These are phyloP conservation scores for Stigmatopora argus DNA, from an alignment of 2,113 vertebrate genomes.

Conservation along the genomic window DNA sequence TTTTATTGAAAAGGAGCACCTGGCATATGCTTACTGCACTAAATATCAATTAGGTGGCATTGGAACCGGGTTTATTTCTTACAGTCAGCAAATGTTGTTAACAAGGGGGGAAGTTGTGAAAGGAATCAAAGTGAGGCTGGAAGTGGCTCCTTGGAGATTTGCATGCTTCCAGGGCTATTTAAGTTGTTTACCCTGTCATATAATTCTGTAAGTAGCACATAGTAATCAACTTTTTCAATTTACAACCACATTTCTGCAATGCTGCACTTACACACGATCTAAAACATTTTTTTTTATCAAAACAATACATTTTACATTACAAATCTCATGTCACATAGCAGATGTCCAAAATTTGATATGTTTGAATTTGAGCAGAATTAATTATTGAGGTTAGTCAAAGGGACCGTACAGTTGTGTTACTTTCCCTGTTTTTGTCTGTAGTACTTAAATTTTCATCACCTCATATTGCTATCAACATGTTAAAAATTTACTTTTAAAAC, in stretches of 20 bases:
- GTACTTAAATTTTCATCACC: background rate
- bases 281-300: no score
- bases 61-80: slow-evolving; percentile 42
- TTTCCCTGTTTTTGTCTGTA: background rate
- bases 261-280: background rate
- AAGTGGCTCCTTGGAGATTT: slow-evolving; percentile 27
- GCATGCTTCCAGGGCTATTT: slow-evolving; percentile 25
- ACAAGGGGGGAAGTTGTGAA: slow-evolving; percentile 18
- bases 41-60: slow-evolving; percentile 38
- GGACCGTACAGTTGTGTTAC: background rate
- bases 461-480: background rate
- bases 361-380: background rate
- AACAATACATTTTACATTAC: no score
- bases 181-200: slow-evolving; percentile 27
- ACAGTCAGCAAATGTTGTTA: slow-evolving; percentile 54
- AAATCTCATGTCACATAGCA: background rate
- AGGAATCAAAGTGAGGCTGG: slow-evolving; percentile 1
- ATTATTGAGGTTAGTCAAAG: background rate
- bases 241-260: background rate
- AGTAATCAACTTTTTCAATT: background rate
- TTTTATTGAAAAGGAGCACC: background rate
- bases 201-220: background rate
- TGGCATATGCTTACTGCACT: slow-evolving; percentile 55
- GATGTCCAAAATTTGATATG: background rate
- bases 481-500: background rate